Conservation (phyloP, 2,113 vertebrate species). For the Oxyruncus cristatus region DNA sequence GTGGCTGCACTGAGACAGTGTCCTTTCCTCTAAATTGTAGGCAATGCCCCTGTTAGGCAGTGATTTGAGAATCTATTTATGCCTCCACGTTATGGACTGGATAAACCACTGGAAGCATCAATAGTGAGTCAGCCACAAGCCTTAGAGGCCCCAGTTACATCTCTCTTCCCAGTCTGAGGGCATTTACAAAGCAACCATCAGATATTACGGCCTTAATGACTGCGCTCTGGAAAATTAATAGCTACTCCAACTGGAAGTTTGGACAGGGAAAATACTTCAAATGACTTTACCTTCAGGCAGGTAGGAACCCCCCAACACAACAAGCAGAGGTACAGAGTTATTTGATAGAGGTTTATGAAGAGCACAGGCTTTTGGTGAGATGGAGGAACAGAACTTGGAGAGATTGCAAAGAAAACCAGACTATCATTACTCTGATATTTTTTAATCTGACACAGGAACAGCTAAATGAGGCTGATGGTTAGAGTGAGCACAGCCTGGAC, state of each 20-base stretch:
- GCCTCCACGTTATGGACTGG: background rate
- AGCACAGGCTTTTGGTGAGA: background rate
- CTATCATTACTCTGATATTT: background rate
- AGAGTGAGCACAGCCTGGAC: background rate
- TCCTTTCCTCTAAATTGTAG: background rate
- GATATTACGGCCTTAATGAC: background rate
- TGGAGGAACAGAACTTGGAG: background rate
- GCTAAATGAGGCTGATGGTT: background rate
- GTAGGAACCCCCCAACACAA: background rate
- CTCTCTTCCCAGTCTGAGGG: background rate
- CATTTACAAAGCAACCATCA: background rate
- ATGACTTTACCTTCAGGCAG: background rate
- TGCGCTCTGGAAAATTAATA: background rate
- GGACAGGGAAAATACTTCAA: background rate
- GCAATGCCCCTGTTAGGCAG: background rate
- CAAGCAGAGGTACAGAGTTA: background rate
- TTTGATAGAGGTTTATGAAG: background rate
- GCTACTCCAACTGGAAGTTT: background rate
- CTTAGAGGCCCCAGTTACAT: rapidly evolving
- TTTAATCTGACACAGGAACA: background rate
- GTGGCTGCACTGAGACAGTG: background rate
- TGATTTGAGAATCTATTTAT: background rate
- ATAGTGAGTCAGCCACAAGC: background rate
- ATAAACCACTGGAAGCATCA: background rate
- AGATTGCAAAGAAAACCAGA: background rate